phyloP scores from a whole-genome alignment of 2,888 invertebrate species.

The Torymus auratus region DNA sequence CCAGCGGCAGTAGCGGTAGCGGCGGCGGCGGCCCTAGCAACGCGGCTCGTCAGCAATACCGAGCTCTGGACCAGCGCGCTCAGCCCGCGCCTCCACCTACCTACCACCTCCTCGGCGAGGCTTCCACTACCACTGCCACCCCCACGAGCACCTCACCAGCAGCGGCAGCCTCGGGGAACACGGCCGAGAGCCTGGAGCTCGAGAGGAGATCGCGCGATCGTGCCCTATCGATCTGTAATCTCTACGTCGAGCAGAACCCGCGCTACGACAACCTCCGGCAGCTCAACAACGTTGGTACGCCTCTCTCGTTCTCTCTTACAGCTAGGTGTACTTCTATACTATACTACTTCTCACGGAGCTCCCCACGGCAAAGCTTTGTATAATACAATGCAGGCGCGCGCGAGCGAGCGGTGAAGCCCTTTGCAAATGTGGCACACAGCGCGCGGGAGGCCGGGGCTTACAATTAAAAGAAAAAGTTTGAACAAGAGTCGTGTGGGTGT shows the following conservation, averaged over 20 bases:
- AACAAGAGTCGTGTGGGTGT: background rate
- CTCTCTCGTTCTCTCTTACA: background rate
- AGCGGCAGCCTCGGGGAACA: conserved; percentile 68
- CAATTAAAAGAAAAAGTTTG: conserved; percentile 31
- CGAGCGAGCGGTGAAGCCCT: conserved; percentile 5
- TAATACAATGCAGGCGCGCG: conserved; percentile 4
- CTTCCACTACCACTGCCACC: no score
- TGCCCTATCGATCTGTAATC: conserved; percentile 82
- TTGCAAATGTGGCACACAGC: conserved; percentile 44
- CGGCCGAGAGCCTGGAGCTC: conserved; percentile 81
- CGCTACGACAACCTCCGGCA: conserved; percentile 89
- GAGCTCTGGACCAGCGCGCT: conserved; percentile 47
- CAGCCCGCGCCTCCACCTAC: conserved; percentile 68
- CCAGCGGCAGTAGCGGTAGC: no score
- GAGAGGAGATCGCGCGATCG: conserved; percentile 83
- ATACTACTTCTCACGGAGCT: background rate
- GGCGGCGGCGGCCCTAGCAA: no score
- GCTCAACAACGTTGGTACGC: conserved; percentile 85
- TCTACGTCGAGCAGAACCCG: conserved; percentile 80
- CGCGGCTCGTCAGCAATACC: conserved; percentile 50
- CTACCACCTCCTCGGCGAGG: background rate
- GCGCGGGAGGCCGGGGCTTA: background rate
- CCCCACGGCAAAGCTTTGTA: conserved; percentile 24
- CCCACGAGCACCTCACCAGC: no score
- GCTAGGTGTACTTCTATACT: background rate